A percentile compares a stretch with the other conserved stretches of the same genome.
These are phyloP conservation scores for Trichomycterus rosablanca DNA, from an alignment of 2,113 vertebrate species.

Conservation along the genomic window DNA sequence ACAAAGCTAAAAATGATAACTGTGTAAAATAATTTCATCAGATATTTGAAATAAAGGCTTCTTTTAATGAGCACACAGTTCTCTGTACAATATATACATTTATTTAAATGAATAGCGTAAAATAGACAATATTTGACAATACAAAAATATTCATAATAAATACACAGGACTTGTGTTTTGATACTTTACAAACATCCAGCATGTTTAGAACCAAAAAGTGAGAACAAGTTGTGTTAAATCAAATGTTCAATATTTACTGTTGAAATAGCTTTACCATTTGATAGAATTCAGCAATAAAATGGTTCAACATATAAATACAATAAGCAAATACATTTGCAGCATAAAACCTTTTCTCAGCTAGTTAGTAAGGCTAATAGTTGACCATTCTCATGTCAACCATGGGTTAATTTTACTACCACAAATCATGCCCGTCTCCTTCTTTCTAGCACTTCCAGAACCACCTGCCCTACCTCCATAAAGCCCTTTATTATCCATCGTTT, in stretches of 20 bases:
- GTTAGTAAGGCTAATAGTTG: slow-evolving; percentile 37
- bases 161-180: no score
- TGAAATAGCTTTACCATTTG: slow-evolving; percentile 63
- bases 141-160: slow-evolving; percentile 81
- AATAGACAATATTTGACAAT: slow-evolving; percentile 79
- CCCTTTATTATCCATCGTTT: slow-evolving; percentile 9
- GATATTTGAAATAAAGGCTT: background rate
- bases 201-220: slow-evolving; percentile 56
- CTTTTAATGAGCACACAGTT: slow-evolving; percentile 25
- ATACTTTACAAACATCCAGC: slow-evolving; percentile 77
- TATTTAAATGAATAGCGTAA: slow-evolving; percentile 78
- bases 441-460: slow-evolving; percentile 44
- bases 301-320: slow-evolving; percentile 15
- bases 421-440: slow-evolving; percentile 6
- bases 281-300: slow-evolving; percentile 38
- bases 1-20: slow-evolving; percentile 32
- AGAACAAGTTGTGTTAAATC: slow-evolving; percentile 57
- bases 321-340: slow-evolving; percentile 12
- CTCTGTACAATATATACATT: slow-evolving; percentile 82
- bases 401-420: slow-evolving; percentile 49
- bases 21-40: slow-evolving; percentile 44
- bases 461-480: slow-evolving; percentile 8
- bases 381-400: slow-evolving; percentile 34
- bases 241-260: slow-evolving; percentile 63
- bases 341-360: slow-evolving; percentile 35